Base-by-base conservation (phyloP, 2,888 invertebrate genomes). In the Polymixis lichenea region DNA sequence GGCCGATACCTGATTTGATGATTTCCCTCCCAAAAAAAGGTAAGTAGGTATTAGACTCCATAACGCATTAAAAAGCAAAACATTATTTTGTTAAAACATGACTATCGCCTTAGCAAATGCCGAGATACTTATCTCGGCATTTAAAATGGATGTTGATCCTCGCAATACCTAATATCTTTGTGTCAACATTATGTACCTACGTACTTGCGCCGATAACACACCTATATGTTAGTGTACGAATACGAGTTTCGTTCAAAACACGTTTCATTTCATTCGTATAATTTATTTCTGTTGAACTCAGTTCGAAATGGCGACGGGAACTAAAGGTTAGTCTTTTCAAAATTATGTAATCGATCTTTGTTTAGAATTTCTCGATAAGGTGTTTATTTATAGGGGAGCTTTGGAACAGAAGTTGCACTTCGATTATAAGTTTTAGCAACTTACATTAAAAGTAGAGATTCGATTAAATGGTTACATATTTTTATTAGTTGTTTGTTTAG, bases 311-410 rank as follows among this genome's bases (percentile, higher is more conserved):
- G 89, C 90, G 71, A 43, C 87, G 32, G 64, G 80, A 70, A 83
- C 77, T 69, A 92, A 91, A 93, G 92, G 93, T 93, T 67, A 84
- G 92, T 77, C 75, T 77, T 67, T 46, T 38, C 17, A 55, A 56
- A 49, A 58, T 68, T 67, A 76, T 22, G 43, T 58, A 49, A 70
- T 55, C 5, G n/a, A 19, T 19, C 17, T 43, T 64, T n/a, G 32
- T 51, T 46, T 55, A 19, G 15, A 49, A 17, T 61, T 67, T n/a
- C 67, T 69, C 25, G 62, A 51, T 67, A 60, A 28, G 8, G 2
- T 60, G 53, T 55, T 75, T 28, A 61, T 56, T 32, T 64, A 51
- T 71, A 32, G 43, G 28, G 6, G 5, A 53, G 22, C 4, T 58
- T 53, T 53, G 13, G 13, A 25, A 13, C 0, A 22, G 17, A 55